Evolutionary conservation across 2,888 invertebrate species (phyloP).

Genomic region (Ichneumon xanthorius): DNA sequence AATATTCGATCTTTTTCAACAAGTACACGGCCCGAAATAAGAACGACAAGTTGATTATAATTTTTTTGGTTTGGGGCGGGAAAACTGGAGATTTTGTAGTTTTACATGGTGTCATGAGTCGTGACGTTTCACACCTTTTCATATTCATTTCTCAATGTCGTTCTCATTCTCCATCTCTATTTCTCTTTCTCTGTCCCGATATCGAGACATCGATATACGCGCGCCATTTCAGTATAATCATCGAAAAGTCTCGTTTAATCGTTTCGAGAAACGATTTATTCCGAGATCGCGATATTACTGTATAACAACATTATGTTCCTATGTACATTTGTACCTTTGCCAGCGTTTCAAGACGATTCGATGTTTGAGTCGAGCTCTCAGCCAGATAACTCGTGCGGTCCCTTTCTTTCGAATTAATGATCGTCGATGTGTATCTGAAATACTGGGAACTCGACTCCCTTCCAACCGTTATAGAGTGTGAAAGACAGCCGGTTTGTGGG

Average conservation of each 20-base stretch:
- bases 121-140: slow-evolving; percentile 51
- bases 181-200: slow-evolving; percentile 36
- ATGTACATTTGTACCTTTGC: slow-evolving; percentile 85
- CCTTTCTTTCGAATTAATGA: slow-evolving; percentile 34
- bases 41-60: slow-evolving; percentile 49
- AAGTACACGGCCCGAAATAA: slow-evolving; percentile 44
- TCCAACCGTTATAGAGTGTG: slow-evolving; percentile 79
- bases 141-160: slow-evolving; percentile 30
- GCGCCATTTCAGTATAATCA: slow-evolving; percentile 56
- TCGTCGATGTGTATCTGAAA: background rate
- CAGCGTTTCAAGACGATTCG: slow-evolving; percentile 81
- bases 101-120: slow-evolving; percentile 41
- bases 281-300: slow-evolving; percentile 75
- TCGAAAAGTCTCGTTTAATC: slow-evolving; percentile 48
- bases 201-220: slow-evolving; percentile 56
- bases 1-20: slow-evolving; percentile 38
- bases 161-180: slow-evolving; percentile 19
- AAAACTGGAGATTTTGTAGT: slow-evolving; percentile 50
- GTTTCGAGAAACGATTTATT: slow-evolving; percentile 44
- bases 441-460: slow-evolving; percentile 78
- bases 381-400: slow-evolving; percentile 37
- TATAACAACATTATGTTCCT: slow-evolving; percentile 82
- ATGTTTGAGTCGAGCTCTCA: slow-evolving; percentile 78
- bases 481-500: slow-evolving; percentile 81
- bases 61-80: slow-evolving; percentile 10